A percentile compares a stretch with the other conserved stretches of the same genome.
phyloP scores from a whole-genome alignment of 2,888 invertebrate genomes.

The Papilio demoleus region DNA sequence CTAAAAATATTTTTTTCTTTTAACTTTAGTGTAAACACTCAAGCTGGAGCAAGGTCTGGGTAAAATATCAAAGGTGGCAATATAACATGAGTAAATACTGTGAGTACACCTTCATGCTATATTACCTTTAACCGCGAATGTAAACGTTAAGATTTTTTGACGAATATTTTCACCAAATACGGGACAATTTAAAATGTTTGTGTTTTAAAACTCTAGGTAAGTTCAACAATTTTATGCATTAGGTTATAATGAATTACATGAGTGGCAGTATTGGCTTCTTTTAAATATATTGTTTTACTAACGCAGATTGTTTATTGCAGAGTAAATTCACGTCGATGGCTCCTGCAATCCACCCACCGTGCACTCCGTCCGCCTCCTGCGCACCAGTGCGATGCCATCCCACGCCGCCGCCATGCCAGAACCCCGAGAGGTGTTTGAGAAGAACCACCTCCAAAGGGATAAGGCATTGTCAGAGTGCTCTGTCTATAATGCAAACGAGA shows the following conservation, averaged over 20 bases:
- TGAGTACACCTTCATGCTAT: slow-evolving; percentile 59
- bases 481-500: slow-evolving; percentile 68
- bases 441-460: slow-evolving; percentile 62
- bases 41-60: slow-evolving; percentile 61
- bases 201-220: slow-evolving; percentile 46
- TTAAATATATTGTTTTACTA: slow-evolving; percentile 31
- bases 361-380: slow-evolving; percentile 72
- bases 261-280: slow-evolving; percentile 60
- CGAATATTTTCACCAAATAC: slow-evolving; percentile 10
- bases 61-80: slow-evolving; percentile 57
- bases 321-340: slow-evolving; percentile 55
- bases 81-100: slow-evolving; percentile 68
- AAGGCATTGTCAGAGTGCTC: slow-evolving; percentile 69
- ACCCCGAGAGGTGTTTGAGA: slow-evolving; percentile 68
- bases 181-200: slow-evolving; percentile 32
- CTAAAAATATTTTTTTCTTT: slow-evolving; percentile 54
- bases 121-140: slow-evolving; percentile 44
- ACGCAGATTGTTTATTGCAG: slow-evolving; percentile 29
- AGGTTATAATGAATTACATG: slow-evolving; percentile 36
- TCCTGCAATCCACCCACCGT: slow-evolving; percentile 70
- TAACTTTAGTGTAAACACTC: slow-evolving; percentile 67
- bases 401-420: slow-evolving; percentile 64
- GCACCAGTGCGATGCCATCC: slow-evolving; percentile 70
- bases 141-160: slow-evolving; percentile 29
- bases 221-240: slow-evolving; percentile 41